These are phyloP conservation scores for Acronicta alni DNA, from an alignment of 2,888 invertebrate species.

Conservation along the genomic window DNA sequence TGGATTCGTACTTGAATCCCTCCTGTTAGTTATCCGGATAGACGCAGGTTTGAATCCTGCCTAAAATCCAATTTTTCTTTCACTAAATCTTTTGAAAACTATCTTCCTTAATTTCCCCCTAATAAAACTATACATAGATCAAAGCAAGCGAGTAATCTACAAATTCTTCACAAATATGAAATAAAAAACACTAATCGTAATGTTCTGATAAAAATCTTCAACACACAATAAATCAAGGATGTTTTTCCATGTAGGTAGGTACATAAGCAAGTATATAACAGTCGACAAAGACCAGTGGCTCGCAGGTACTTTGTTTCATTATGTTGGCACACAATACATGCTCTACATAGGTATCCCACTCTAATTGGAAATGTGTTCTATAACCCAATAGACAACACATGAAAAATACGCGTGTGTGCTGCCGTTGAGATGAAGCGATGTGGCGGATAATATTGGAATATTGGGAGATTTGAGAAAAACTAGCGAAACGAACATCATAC, in stretches of 20 bases:
- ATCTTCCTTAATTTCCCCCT: too few relatives aligned
- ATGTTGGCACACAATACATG: conserved; percentile 40
- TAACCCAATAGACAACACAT: conserved; percentile 52
- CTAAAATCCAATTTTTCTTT: too few relatives aligned
- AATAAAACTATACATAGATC: too few relatives aligned
- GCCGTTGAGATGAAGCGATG: conserved; percentile 43
- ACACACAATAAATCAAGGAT: conserved; percentile 6
- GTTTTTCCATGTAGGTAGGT: conserved; percentile 18
- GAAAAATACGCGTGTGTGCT: conserved; percentile 43
- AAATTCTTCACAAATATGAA: too few relatives aligned
- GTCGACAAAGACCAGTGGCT: conserved; percentile 31
- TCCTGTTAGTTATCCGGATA: too few relatives aligned
- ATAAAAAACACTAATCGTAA: not conserved
- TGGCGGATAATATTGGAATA: not conserved
- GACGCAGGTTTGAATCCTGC: too few relatives aligned
- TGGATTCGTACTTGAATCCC: too few relatives aligned
- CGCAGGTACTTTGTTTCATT: conserved; percentile 48
- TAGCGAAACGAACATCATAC: too few relatives aligned
- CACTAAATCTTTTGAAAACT: too few relatives aligned
- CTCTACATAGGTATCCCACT: conserved; percentile 36
- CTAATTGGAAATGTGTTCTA: conserved; percentile 55
- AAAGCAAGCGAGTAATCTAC: too few relatives aligned
- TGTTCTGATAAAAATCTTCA: not conserved
- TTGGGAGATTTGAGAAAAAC: not conserved
- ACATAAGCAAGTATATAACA: conserved; percentile 19